Percentiles rank a stretch among this genome's conserved stretches.
These are phyloP conservation scores for Mobula birostris DNA, from an alignment of 2,113 vertebrate species.

Conservation along the genomic window DNA sequence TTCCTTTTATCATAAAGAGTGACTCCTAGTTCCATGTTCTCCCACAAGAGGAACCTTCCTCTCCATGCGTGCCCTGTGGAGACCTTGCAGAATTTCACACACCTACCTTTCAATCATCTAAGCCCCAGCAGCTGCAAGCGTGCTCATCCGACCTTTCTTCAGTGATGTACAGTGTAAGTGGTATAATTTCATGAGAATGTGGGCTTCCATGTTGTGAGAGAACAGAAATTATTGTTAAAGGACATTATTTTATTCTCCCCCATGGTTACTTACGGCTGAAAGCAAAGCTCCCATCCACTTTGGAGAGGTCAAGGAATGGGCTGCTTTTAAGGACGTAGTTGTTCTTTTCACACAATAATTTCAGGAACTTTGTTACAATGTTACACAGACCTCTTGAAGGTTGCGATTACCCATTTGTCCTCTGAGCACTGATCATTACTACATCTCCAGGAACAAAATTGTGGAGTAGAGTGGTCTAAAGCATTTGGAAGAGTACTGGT, in stretches of 20 bases:
- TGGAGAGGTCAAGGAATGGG: not conserved
- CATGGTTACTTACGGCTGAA: not conserved
- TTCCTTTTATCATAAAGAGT: no score
- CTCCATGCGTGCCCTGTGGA: no score
- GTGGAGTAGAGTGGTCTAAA: not conserved
- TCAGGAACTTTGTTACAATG: constrained; percentile 1
- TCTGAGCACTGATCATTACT: not conserved
- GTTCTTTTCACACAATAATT: constrained; percentile 19
- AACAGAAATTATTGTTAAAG: not conserved
- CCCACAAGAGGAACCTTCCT: no score
- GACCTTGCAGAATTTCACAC: no score
- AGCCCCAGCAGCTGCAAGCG: no score
- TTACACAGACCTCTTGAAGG: not conserved
- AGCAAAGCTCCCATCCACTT: not conserved
- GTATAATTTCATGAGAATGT: not conserved
- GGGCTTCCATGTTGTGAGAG: not conserved
- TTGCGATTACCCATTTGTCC: not conserved
- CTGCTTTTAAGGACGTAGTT: not conserved
- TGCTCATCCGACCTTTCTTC: no score
- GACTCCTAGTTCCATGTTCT: no score
- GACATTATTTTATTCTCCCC: not conserved
- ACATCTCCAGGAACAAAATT: not conserved
- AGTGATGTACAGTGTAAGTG: not conserved
- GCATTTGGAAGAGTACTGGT: not conserved
- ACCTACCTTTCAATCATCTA: no score